Evolutionary conservation across 2,888 invertebrate species (phyloP).

Genomic region (Chironomus riparius): DNA sequence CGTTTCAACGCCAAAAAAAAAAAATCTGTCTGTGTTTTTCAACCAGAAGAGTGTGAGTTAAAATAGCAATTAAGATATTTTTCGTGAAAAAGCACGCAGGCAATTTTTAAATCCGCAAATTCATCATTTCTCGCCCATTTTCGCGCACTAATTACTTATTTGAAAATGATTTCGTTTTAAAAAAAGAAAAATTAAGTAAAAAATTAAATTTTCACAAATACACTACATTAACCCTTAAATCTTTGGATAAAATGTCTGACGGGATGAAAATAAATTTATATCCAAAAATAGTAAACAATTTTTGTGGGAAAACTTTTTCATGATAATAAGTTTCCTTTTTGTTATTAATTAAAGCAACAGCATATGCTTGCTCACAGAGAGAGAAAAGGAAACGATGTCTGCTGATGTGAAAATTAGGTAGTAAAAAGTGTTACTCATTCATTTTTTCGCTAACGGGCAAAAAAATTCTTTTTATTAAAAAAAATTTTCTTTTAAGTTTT

Average conservation of each 20-base stretch:
- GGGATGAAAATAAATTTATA: background rate
- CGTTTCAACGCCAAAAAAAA: no score
- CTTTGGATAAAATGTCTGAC: background rate
- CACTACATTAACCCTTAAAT: background rate
- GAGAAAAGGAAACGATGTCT: background rate
- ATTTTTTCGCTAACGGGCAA: background rate
- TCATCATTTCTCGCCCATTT: background rate
- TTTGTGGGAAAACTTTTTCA: background rate
- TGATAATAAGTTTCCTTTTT: background rate
- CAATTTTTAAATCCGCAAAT: background rate
- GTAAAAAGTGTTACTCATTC: background rate
- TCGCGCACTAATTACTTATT: background rate
- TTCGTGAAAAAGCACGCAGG: slow-evolving; percentile 2
- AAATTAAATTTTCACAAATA: no score
- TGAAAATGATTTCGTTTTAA: background rate
- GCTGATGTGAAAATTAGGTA: background rate
- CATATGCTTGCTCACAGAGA: background rate
- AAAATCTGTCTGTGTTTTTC: background rate
- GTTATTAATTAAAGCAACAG: background rate
- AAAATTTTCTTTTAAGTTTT: no score
- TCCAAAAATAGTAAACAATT: background rate
- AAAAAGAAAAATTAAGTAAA: no score
- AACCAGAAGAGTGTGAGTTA: background rate
- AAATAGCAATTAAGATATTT: slow-evolving; percentile 6
- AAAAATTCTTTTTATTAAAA: background rate